Percentiles rank a stretch among this genome's conserved stretches.
phyloP scores from a whole-genome alignment of 1,140 invertebrate genomes.

The Stegodyphus dumicola region DNA sequence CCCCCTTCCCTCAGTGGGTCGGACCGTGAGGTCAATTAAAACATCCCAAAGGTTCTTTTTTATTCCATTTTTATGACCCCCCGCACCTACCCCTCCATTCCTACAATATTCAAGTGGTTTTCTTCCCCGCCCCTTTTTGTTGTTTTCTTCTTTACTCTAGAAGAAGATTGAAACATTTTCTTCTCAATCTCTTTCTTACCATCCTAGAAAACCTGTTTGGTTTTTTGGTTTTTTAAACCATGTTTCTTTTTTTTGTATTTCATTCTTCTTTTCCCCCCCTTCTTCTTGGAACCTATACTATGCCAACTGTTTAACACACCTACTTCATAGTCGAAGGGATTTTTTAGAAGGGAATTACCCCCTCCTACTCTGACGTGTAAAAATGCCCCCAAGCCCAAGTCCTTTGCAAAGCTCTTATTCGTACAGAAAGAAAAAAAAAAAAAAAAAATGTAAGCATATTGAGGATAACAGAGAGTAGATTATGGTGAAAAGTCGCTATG shows the following conservation, averaged over 20 bases:
- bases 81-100: background rate
- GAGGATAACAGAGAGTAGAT: background rate
- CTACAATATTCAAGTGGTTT: constrained; percentile 17
- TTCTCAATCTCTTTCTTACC: constrained; percentile 35
- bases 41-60: constrained; percentile 47
- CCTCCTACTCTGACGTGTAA: constrained; percentile 4
- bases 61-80: constrained; percentile 32
- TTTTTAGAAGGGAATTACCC: background rate
- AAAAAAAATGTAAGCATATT: no score
- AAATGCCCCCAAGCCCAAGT: background rate
- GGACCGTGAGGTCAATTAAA: constrained; percentile 55
- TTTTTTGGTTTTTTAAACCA: background rate
- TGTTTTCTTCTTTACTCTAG: constrained; percentile 45
- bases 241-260: background rate
- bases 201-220: constrained; percentile 51
- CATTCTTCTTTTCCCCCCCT: background rate
- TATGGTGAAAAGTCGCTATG: background rate
- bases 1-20: constrained; percentile 1
- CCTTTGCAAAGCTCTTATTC: background rate
- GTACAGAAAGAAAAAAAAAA: no score
- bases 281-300: background rate
- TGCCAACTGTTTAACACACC: constrained; percentile 16
- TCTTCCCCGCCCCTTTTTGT: constrained; percentile 35
- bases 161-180: constrained; percentile 61
- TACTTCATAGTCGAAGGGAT: background rate